Evolutionary conservation across 2,113 vertebrate genomes (phyloP), one percentile per base, ranked within the genome.

Genomic region (Tyto alba): DNA sequence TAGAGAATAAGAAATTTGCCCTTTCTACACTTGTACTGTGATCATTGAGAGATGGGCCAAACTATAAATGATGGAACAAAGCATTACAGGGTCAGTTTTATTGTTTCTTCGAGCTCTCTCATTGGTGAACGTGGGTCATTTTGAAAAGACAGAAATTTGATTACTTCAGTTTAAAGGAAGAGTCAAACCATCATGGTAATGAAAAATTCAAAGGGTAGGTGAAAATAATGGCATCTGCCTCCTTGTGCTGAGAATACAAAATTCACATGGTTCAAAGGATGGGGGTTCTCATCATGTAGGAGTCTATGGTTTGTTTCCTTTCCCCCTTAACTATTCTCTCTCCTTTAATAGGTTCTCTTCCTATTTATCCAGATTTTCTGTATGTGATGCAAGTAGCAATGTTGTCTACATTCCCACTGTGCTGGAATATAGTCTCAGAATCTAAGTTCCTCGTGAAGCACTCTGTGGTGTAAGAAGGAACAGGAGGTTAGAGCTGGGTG

Each of bases 201-300:
- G 26, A 23, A 47, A 52, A 74, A 12, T 38, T 90, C 22, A 60
- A 64, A 45, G 19, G 20, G 11, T 15, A n/a, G n/a, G 53, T 91
- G 48, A 88, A 50, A 88, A 63, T 38, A n/a, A 36, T 66, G 34
- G 3, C 11, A n/a, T 62, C 84, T 91, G 6, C 26, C 43, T 90
- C 16, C 34, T 16, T 66, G 6, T 82, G 41, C 50, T 73, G 56
- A 57, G 13, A 85, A 67, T 52, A 52, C 30, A 85, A 66, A 77
- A 32, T 55, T 48, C 10, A 56, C 0, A 0, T 32, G 41, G 13
- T 34, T 45, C 19, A 14, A 40, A 12, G 47, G 6, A 40, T 18
- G 43, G 36, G 34, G 38, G 30, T 71, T 78, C 34, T 57, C 9
- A 34, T 53, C 13, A 7, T 16, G 4, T 55, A 10, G 3, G 29